These are phyloP conservation scores for Taurulus bubalis DNA, from an alignment of 2,113 vertebrate genomes.

Conservation along the genomic window DNA sequence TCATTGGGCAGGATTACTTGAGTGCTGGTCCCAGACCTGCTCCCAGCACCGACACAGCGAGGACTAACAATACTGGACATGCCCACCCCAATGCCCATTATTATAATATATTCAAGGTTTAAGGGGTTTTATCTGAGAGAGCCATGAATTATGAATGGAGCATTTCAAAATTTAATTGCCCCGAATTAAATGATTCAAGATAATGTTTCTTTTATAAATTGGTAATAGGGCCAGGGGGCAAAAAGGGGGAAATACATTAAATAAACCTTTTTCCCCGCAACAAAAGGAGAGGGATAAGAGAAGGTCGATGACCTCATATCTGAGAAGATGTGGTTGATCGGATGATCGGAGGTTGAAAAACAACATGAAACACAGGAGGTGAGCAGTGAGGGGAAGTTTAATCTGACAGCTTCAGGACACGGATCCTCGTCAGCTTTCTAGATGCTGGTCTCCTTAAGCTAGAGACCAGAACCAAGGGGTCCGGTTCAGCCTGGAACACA, in stretches of 20 bases:
- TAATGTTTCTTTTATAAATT: constrained; percentile 89
- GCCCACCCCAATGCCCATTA: constrained; percentile 80
- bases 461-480: not conserved
- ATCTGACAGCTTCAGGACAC: constrained; percentile 50
- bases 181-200: constrained; percentile 92
- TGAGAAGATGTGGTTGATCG: not conserved
- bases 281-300: constrained; percentile 42
- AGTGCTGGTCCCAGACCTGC: constrained; percentile 72
- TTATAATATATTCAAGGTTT: constrained; percentile 89
- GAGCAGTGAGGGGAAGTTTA: constrained; percentile 70
- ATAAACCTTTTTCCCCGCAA: constrained; percentile 30
- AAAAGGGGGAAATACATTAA: constrained; percentile 61
- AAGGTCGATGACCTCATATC: constrained; percentile 34
- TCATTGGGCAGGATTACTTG: constrained; percentile 79
- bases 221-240: constrained; percentile 79
- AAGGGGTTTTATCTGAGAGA: constrained; percentile 85
- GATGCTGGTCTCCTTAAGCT: not conserved
- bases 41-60: constrained; percentile 75
- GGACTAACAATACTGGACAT: constrained; percentile 84
- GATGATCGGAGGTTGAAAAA: constrained; percentile 29
- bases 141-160: constrained; percentile 87
- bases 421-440: constrained; percentile 16
- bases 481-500: not conserved
- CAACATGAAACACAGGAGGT: constrained; percentile 42
- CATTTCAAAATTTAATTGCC: constrained; percentile 87